phyloP scores from a whole-genome alignment of 2,797 vertebrate species.

The Lagocephalus sceleratus region DNA sequence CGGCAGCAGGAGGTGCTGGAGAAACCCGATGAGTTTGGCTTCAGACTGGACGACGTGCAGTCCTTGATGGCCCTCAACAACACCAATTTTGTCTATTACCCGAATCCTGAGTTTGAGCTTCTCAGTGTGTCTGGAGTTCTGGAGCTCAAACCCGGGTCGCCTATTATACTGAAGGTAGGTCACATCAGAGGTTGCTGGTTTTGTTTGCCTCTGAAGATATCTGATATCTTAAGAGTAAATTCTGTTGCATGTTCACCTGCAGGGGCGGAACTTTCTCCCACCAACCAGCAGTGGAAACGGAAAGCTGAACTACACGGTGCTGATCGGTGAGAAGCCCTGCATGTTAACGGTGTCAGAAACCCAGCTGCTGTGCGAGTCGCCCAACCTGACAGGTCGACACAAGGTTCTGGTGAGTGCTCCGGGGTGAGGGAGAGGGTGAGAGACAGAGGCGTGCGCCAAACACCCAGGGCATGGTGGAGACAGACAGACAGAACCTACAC shows the following conservation, averaged over 20 bases:
- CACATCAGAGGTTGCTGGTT: too few species aligned
- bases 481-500: constrained; percentile 35
- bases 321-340: constrained; percentile 94
- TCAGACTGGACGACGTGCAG: constrained; percentile 92
- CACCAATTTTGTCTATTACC: constrained; percentile 94
- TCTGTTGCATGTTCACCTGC: constrained; percentile 13
- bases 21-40: constrained; percentile 93
- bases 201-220: too few species aligned
- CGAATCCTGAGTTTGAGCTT: constrained; percentile 91
- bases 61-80: constrained; percentile 89
- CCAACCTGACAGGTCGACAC: constrained; percentile 92
- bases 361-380: constrained; percentile 94
- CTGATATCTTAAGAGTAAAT: background rate
- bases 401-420: constrained; percentile 91
- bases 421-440: constrained; percentile 8
- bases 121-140: constrained; percentile 87
- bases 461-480: constrained; percentile 2
- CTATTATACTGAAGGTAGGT: constrained; percentile 93
- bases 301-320: constrained; percentile 93
- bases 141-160: constrained; percentile 95
- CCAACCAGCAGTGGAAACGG: constrained; percentile 88
- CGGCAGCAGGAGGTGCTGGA: constrained; percentile 82
- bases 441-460: constrained; percentile 3
- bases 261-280: constrained; percentile 95
- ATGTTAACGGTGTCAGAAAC: constrained; percentile 91